A percentile compares a stretch with the other conserved stretches of the same genome.
Conservation (phyloP, 2,888 invertebrate species). For the Pseudanteris insignis region DNA sequence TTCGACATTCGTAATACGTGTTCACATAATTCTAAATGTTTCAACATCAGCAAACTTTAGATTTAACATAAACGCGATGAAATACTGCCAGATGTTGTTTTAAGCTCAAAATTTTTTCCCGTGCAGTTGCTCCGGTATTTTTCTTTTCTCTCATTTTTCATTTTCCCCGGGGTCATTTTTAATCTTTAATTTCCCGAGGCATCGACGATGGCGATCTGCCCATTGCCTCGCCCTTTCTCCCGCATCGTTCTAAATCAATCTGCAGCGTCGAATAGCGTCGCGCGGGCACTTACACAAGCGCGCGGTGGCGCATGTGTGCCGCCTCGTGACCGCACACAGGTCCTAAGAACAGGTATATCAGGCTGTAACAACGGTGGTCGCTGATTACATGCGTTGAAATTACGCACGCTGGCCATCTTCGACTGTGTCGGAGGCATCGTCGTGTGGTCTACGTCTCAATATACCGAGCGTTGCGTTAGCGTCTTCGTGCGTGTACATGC, state of each 20-base stretch:
- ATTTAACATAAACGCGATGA: too few relatives aligned
- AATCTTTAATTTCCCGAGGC: neutral
- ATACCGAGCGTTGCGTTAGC: conserved; percentile 42
- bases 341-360: conserved; percentile 45
- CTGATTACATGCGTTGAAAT: conserved; percentile 58
- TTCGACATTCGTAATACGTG: too few relatives aligned
- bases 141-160: too few relatives aligned
- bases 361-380: conserved; percentile 46
- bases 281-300: too few relatives aligned
- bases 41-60: too few relatives aligned
- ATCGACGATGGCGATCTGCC: neutral
- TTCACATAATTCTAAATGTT: too few relatives aligned
- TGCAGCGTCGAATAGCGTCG: conserved; percentile 56
- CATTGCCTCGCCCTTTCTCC: conserved; percentile 23
- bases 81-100: too few relatives aligned
- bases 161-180: neutral
- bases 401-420: conserved; percentile 49
- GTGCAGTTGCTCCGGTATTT: too few relatives aligned
- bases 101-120: too few relatives aligned
- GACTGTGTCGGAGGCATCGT: conserved; percentile 46
- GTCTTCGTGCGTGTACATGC: conserved; percentile 36
- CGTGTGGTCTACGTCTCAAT: conserved; percentile 64
- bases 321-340: conserved; percentile 22
- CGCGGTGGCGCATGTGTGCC: too few relatives aligned
- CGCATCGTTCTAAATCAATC: conserved; percentile 62